Evolutionary conservation across 1,140 invertebrate genomes (phyloP), one percentile per base, ranked within the genome.

Genomic region (Drosophila pectinifera): DNA sequence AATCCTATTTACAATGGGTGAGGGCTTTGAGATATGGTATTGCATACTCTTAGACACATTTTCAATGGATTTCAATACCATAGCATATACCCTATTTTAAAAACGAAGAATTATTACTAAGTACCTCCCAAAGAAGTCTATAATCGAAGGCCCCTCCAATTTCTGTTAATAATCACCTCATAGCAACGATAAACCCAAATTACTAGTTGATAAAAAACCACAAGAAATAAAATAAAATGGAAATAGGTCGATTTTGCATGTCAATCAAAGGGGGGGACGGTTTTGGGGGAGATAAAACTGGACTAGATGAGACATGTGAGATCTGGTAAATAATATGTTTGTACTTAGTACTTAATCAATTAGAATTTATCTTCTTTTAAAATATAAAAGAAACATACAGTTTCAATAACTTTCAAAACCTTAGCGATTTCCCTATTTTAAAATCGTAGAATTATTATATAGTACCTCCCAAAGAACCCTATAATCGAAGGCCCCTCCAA

Each of bases 221-320:
- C 14, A 69, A 69, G 36, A 75, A 62, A 57, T 56, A 39, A 69
- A 75, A 67, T 78, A 41, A 70, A 77, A 78, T 26, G 51, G 72
- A 88, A 80, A 77, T 74, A 78, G 77, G 74, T 81, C 80, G 70
- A 73, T 73, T 77, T 78, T 80, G 78, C 78, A n/a, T n/a, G n/a
- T n/a, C n/a, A n/a, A n/a, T n/a, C n/a, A n/a, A n/a, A n/a, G n/a
- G n/a, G n/a, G n/a, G n/a, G n/a, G n/a, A n/a, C n/a, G n/a, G n/a
- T n/a, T n/a, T n/a, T n/a, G n/a, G n/a, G n/a, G n/a, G n/a, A n/a
- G n/a, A n/a, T n/a, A n/a, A n/a, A n/a, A n/a, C n/a, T n/a, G n/a
- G n/a, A n/a, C n/a, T n/a, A n/a, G n/a, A n/a, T n/a, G n/a, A n/a
- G n/a, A n/a, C n/a, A n/a, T n/a, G n/a, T n/a, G n/a, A n/a, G n/a